Conservation (phyloP, 1,140 invertebrate species). For the Lordiphosa stackelbergi region DNA sequence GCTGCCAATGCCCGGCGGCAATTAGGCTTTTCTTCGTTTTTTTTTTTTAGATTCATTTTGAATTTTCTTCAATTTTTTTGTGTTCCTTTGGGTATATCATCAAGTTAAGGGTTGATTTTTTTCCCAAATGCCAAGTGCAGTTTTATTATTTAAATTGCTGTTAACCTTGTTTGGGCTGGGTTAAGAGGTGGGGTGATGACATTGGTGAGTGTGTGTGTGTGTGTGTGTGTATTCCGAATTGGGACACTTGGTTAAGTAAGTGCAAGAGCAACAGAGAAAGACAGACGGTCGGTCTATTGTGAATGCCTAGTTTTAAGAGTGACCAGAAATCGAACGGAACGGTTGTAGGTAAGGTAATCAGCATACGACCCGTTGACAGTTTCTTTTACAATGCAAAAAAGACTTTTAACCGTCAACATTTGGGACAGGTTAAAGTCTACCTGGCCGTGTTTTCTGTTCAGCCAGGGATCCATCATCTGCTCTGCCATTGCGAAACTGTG, state of each 20-base stretch:
- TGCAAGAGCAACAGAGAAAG: slow-evolving; percentile 7
- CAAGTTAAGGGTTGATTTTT: slow-evolving; percentile 20
- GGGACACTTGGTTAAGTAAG: slow-evolving; percentile 48
- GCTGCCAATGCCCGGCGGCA: slow-evolving; percentile 18
- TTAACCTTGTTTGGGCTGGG: slow-evolving; percentile 61
- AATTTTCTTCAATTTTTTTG: slow-evolving; percentile 39
- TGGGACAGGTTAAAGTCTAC: too few species aligned
- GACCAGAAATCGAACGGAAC: slow-evolving; percentile 21
- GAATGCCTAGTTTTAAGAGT: slow-evolving; percentile 30
- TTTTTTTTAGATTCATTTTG: slow-evolving; percentile 56
- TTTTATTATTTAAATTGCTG: slow-evolving; percentile 68
- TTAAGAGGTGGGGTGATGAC: slow-evolving; percentile 55
- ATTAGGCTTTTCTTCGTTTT: slow-evolving; percentile 17
- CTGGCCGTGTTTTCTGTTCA: too few species aligned
- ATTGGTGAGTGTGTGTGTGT: slow-evolving; percentile 31
- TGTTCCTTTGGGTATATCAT: slow-evolving; percentile 18
- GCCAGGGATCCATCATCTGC: too few species aligned
- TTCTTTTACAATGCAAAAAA: too few species aligned
- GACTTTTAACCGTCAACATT: too few species aligned
- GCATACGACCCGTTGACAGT: too few species aligned
- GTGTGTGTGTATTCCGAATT: slow-evolving; percentile 53
- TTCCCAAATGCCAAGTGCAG: slow-evolving; percentile 46
- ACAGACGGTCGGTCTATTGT: slow-evolving; percentile 32
- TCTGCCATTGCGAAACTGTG: too few species aligned
- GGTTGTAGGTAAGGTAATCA: not conserved